Evolutionary conservation across 2,797 vertebrate species (phyloP).

Genomic region (Furcifer pardalis): DNA sequence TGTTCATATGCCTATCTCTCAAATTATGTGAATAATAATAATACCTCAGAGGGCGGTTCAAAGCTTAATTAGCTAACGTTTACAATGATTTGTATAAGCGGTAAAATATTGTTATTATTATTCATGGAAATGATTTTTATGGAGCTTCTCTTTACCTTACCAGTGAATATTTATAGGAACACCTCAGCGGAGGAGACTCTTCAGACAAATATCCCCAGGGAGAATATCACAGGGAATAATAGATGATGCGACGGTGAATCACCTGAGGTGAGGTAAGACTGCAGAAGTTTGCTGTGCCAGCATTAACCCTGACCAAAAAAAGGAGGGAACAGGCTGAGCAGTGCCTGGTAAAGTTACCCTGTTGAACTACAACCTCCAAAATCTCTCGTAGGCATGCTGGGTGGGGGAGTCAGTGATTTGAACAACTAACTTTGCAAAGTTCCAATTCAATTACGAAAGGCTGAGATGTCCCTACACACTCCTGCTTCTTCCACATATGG

Average conservation of each 20-base stretch:
- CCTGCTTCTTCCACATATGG: not conserved
- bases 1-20: slow-evolving; percentile 57
- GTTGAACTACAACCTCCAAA: no score
- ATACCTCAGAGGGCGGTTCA: slow-evolving; percentile 51
- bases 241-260: not conserved
- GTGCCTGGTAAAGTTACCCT: no score
- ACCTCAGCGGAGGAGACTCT: slow-evolving; percentile 59
- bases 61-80: slow-evolving; percentile 68
- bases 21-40: slow-evolving; percentile 60
- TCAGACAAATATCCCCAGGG: slow-evolving; percentile 52
- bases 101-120: slow-evolving; percentile 57
- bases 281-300: not conserved
- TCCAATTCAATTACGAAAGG: not conserved
- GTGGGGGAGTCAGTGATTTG: no score
- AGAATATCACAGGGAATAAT: slow-evolving; percentile 55
- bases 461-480: not conserved
- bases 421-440: no score
- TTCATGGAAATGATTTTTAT: slow-evolving; percentile 61
- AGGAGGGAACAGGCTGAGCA: no score
- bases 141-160: slow-evolving; percentile 50
- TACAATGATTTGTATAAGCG: slow-evolving; percentile 64
- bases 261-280: slow-evolving; percentile 8
- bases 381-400: no score
- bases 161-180: slow-evolving; percentile 38
- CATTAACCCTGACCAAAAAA: not conserved